phyloP scores from a whole-genome alignment of 2,888 invertebrate genomes.

The Cerceris rybyensis region DNA sequence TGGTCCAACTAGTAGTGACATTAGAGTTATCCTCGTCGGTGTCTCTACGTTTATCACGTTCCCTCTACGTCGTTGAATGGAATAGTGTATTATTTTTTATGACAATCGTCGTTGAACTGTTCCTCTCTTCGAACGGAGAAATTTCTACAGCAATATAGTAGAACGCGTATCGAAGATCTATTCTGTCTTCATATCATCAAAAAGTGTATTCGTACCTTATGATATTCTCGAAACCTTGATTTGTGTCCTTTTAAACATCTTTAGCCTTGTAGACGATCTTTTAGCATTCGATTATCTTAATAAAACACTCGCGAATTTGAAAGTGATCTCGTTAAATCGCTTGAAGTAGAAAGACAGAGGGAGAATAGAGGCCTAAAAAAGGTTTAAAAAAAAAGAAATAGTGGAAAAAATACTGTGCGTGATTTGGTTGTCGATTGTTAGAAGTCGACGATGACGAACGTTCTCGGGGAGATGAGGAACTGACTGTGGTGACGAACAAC shows the following conservation, averaged over 20 bases:
- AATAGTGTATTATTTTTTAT: constrained; percentile 34
- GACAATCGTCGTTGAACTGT: constrained; percentile 12
- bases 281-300: neutral
- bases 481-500: constrained; percentile 11
- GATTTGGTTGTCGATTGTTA: neutral
- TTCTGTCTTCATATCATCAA: too few relatives aligned
- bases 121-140: neutral
- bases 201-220: neutral
- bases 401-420: neutral
- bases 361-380: too few relatives aligned
- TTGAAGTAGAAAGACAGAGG: too few relatives aligned
- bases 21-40: constrained; percentile 44
- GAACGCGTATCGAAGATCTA: too few relatives aligned
- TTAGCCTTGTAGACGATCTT: neutral
- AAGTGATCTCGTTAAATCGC: too few relatives aligned
- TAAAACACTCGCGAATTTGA: too few relatives aligned
- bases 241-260: neutral
- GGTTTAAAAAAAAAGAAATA: neutral
- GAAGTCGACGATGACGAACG: constrained; percentile 2
- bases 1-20: constrained; percentile 74
- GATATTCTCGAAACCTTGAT: neutral
- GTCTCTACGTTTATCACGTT: neutral
- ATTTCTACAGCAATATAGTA: neutral
- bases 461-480: neutral
- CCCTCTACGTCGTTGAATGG: neutral